phyloP scores from a whole-genome alignment of 2,888 invertebrate genomes.

The Dascillus cervinus region DNA sequence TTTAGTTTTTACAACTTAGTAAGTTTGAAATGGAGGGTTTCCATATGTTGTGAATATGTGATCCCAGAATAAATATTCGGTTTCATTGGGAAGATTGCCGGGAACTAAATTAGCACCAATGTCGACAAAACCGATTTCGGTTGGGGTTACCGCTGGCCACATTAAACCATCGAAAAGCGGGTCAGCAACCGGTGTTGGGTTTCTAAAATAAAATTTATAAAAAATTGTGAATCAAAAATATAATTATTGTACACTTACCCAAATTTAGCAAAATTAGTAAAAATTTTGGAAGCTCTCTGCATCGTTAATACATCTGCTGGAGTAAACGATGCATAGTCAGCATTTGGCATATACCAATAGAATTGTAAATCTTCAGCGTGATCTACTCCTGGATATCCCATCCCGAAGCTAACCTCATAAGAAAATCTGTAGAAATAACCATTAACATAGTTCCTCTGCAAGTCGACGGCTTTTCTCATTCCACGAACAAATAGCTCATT shows the following conservation, averaged over 20 bases:
- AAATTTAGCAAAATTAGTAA: too few species aligned
- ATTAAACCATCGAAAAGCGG: not conserved
- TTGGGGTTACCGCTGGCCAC: not conserved
- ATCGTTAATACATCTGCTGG: too few species aligned
- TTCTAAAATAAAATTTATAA: too few species aligned
- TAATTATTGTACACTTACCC: too few species aligned
- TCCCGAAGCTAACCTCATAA: not conserved
- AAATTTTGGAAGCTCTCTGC: too few species aligned
- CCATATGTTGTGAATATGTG: not conserved
- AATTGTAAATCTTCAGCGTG: too few species aligned
- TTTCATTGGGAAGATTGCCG: not conserved
- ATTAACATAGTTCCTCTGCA: not conserved
- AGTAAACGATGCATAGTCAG: too few species aligned
- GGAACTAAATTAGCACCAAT: not conserved
- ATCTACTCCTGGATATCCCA: not conserved
- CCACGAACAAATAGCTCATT: not conserved
- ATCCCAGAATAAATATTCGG: not conserved
- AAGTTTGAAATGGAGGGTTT: too few species aligned
- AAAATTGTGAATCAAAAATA: too few species aligned
- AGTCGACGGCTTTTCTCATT: not conserved
- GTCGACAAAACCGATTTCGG: not conserved
- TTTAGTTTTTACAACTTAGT: too few species aligned
- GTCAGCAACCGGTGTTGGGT: not conserved
- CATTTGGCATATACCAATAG: too few species aligned
- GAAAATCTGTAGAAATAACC: not conserved